Percentiles rank a stretch among this genome's conserved stretches.
These are phyloP conservation scores for Hetaerina americana DNA, from an alignment of 1,140 invertebrate genomes.

Conservation along the genomic window DNA sequence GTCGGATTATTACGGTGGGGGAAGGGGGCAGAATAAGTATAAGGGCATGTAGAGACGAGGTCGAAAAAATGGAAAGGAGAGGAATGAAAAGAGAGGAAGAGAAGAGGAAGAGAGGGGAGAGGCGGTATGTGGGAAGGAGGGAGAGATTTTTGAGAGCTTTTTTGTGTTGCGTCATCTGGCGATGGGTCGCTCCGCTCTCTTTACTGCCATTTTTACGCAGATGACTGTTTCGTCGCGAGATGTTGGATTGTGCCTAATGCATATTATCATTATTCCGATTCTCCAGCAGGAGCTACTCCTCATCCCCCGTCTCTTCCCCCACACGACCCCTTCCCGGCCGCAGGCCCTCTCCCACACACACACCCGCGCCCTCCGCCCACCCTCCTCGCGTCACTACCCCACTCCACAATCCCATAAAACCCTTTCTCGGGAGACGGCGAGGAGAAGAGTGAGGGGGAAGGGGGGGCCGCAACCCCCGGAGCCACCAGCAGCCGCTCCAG, in stretches of 20 bases:
- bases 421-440: not conserved
- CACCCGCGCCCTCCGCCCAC: too few species aligned
- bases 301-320: too few species aligned
- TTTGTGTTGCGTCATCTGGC: not conserved
- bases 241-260: not conserved
- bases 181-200: not conserved
- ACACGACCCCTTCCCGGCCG: too few species aligned
- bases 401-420: not conserved
- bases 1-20: not conserved
- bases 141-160: not conserved
- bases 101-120: not conserved
- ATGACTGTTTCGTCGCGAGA: not conserved
- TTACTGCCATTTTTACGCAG: not conserved
- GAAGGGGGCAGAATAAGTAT: not conserved
- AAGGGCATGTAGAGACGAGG: too few species aligned
- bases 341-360: too few species aligned
- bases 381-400: too few species aligned
- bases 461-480: too few species aligned
- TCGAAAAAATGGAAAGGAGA: not conserved
- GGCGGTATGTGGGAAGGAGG: too few species aligned
- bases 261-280: slow-evolving; percentile 1
- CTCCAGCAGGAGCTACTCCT: too few species aligned
- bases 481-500: too few species aligned
- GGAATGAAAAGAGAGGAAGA: not conserved
- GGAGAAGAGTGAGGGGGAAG: not conserved